Conservation (phyloP, 2,113 vertebrate species). For the Chaetops frenatus region DNA sequence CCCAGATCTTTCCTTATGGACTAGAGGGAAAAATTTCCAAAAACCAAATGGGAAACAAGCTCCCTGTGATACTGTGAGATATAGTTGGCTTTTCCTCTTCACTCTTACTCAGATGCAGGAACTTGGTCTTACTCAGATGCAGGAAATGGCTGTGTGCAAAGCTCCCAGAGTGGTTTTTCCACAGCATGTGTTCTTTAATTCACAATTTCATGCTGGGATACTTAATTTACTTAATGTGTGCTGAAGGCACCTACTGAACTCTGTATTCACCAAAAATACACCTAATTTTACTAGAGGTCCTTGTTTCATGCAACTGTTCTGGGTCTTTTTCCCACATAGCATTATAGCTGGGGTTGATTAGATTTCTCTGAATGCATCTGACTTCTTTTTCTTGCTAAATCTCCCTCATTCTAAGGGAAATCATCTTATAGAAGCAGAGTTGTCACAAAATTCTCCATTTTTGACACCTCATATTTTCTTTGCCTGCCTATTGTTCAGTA, state of each 20-base stretch:
- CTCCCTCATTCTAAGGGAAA: not conserved
- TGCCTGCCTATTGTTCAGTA: not conserved
- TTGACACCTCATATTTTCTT: not conserved
- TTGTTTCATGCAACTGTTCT: not conserved
- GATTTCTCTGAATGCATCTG: not conserved
- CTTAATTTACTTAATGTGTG: not conserved
- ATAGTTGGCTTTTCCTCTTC: not conserved
- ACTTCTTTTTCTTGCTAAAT: not conserved
- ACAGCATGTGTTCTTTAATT: not conserved
- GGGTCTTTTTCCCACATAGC: not conserved
- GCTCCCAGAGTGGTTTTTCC: not conserved
- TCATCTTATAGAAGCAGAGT: not conserved
- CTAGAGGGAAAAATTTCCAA: not conserved
- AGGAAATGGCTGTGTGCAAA: not conserved
- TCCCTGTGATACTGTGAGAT: not conserved
- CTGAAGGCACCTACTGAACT: not conserved
- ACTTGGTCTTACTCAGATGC: not conserved
- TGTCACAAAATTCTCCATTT: not conserved
- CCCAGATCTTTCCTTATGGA: not conserved
- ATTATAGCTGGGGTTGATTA: not conserved
- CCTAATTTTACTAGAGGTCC: not conserved
- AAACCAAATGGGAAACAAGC: not conserved
- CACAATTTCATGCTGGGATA: not conserved
- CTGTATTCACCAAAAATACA: not conserved
- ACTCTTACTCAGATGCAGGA: too few relatives aligned